phyloP scores from a whole-genome alignment of 2,113 vertebrate genomes.

The Porphyrio hochstetteri region DNA sequence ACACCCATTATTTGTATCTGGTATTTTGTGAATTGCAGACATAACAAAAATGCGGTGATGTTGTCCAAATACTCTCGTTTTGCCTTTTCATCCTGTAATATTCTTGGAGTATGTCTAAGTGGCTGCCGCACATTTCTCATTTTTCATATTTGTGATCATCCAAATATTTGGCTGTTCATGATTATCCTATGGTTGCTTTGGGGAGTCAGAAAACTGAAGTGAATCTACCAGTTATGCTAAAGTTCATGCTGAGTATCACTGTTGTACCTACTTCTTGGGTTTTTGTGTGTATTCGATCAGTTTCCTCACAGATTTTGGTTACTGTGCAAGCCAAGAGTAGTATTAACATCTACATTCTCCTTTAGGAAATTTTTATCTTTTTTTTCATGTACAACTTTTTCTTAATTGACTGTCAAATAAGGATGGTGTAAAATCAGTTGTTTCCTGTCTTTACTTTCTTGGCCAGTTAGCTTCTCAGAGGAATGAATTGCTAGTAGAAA shows the following conservation, averaged over 20 bases:
- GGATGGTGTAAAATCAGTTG: not conserved
- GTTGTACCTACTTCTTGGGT: not conserved
- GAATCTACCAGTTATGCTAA: not conserved
- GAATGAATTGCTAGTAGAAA: not conserved
- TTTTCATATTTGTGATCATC: conserved; percentile 50
- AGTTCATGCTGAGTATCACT: not conserved
- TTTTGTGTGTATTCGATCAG: not conserved
- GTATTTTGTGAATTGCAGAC: conserved; percentile 26
- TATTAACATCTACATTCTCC: not conserved
- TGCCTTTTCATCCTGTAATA: conserved; percentile 27
- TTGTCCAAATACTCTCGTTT: conserved; percentile 32
- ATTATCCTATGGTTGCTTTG: conserved; percentile 55
- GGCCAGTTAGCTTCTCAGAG: not conserved
- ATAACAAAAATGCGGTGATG: conserved; percentile 32
- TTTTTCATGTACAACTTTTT: not conserved
- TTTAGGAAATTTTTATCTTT: not conserved
- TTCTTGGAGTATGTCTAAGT: conserved; percentile 9
- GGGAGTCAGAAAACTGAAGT: conserved; percentile 33
- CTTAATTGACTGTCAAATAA: not conserved
- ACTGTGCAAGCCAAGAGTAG: not conserved
- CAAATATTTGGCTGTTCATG: conserved; percentile 47
- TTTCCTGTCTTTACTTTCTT: not conserved
- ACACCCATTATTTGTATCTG: conserved; percentile 34
- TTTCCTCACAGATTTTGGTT: not conserved
- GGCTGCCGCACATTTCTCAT: conserved; percentile 28